These are phyloP conservation scores for Neodiprion fabricii DNA, from an alignment of 1,140 invertebrate species.

Conservation along the genomic window DNA sequence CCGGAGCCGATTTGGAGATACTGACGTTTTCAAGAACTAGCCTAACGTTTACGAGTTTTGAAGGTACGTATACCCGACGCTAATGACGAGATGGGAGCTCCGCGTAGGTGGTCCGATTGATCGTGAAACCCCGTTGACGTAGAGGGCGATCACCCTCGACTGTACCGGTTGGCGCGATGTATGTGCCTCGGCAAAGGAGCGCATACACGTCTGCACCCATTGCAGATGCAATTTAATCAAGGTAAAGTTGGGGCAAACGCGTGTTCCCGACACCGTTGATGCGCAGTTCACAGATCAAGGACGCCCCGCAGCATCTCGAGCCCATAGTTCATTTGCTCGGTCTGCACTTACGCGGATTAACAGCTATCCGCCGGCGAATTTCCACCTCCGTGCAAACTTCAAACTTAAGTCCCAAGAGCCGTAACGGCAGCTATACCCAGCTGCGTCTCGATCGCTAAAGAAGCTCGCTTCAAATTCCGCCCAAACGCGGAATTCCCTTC, in stretches of 20 bases:
- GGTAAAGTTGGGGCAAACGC: constrained; percentile 6
- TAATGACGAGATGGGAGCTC: no score
- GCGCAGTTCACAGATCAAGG: constrained; percentile 1
- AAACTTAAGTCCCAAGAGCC: neutral
- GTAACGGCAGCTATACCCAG: neutral
- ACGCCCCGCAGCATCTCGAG: neutral
- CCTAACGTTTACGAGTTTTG: no score
- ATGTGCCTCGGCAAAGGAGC: no score
- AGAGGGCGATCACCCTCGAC: no score
- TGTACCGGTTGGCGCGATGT: no score
- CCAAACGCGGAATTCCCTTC: no score
- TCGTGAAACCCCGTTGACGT: no score
- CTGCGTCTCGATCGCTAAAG: neutral
- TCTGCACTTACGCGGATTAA: constrained; percentile 7
- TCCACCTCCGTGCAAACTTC: neutral
- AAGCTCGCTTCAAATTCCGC: neutral
- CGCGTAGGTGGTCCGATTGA: no score
- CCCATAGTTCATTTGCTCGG: neutral
- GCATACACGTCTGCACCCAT: no score
- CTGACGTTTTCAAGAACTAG: no score
- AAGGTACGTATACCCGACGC: no score
- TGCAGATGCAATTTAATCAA: constrained; percentile 4
- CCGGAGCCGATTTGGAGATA: no score
- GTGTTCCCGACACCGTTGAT: neutral
- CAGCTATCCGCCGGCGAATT: neutral